These are phyloP conservation scores for Luperina testacea DNA, from an alignment of 2,888 invertebrate genomes.

Conservation along the genomic window DNA sequence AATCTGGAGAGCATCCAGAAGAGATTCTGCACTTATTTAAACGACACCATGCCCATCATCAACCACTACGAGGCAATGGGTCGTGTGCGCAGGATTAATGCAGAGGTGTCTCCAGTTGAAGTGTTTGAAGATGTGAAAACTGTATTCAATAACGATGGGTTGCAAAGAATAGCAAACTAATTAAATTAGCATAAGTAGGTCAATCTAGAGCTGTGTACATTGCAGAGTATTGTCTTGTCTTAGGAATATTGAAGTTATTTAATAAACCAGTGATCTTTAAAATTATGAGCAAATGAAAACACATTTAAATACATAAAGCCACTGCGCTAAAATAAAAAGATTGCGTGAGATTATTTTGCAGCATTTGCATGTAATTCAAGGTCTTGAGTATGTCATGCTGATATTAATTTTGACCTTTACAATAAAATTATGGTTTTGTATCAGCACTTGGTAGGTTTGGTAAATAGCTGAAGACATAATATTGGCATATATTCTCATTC, in stretches of 20 bases:
- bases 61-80: constrained; percentile 93
- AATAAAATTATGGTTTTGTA: constrained; percentile 6
- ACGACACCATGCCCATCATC: constrained; percentile 97
- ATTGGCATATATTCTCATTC: not conserved
- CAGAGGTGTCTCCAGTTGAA: constrained; percentile 91
- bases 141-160: constrained; percentile 84
- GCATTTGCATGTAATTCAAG: constrained; percentile 7
- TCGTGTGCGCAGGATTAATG: constrained; percentile 94
- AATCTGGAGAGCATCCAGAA: constrained; percentile 96
- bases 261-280: constrained; percentile 36
- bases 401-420: constrained; percentile 34
- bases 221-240: constrained; percentile 43
- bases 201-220: constrained; percentile 61
- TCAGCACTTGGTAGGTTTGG: not conserved
- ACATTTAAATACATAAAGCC: constrained; percentile 2
- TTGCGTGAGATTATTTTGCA: not conserved
- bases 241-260: constrained; percentile 51
- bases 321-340: constrained; percentile 1
- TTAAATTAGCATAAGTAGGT: constrained; percentile 60
- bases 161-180: constrained; percentile 76
- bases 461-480: constrained; percentile 8
- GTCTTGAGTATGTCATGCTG: not conserved
- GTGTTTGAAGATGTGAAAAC: constrained; percentile 91
- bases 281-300: constrained; percentile 14
- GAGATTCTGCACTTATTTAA: constrained; percentile 95